phyloP scores from a whole-genome alignment of 2,888 invertebrate species.

The Cephus pulcher region DNA sequence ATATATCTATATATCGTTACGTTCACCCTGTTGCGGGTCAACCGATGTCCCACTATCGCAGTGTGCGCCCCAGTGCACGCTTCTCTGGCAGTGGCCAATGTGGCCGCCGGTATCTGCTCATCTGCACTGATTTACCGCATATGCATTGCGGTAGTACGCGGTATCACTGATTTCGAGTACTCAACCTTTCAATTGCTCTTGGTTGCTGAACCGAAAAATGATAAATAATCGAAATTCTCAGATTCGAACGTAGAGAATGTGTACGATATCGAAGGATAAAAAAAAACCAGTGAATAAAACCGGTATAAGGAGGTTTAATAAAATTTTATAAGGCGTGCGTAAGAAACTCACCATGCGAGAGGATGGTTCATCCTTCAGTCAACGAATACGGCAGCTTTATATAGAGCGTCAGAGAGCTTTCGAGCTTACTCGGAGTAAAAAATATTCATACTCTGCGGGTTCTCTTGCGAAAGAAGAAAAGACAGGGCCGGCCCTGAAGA shows the following conservation, averaged over 20 bases:
- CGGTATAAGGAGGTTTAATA: not conserved
- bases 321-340: not conserved
- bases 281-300: not conserved
- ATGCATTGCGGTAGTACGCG: constrained; percentile 41
- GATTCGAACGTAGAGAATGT: not conserved
- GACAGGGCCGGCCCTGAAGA: constrained; percentile 10
- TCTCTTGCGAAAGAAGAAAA: constrained; percentile 15
- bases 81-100: constrained; percentile 40
- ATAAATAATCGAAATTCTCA: not conserved
- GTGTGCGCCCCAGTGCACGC: constrained; percentile 31
- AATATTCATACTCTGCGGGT: constrained; percentile 20
- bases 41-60: constrained; percentile 22
- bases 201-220: not conserved
- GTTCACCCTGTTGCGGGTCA: constrained; percentile 12
- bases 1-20: not conserved
- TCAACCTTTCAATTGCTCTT: constrained; percentile 9
- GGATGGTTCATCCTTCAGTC: not conserved
- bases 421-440: constrained; percentile 11
- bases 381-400: not conserved
- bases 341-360: not conserved
- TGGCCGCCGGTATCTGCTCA: constrained; percentile 40
- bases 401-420: not conserved
- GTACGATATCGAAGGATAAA: not conserved
- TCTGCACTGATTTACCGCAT: constrained; percentile 53
- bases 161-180: constrained; percentile 19